phyloP scores from a whole-genome alignment of 2,888 invertebrate species.

The Branchipolynoe longqiensis region DNA sequence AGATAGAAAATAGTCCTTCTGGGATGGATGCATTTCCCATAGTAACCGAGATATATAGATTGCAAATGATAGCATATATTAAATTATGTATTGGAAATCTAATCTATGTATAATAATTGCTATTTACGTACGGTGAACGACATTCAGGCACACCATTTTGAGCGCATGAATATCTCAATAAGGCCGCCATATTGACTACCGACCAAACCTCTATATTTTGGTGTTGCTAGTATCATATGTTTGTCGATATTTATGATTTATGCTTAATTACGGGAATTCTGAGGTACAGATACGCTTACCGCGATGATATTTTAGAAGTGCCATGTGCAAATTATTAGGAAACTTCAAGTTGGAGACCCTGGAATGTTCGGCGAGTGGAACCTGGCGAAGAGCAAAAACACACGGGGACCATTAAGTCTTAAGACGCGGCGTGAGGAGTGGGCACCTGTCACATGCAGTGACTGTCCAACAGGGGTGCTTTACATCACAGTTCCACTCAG shows the following conservation, averaged over 20 bases:
- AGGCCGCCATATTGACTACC: constrained; percentile 34
- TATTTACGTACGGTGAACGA: neutral
- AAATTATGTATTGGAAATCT: neutral
- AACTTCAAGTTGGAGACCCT: neutral
- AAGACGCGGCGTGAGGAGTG: neutral
- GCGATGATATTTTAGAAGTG: neutral
- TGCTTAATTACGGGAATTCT: too few species aligned
- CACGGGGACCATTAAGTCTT: neutral
- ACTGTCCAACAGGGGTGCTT: too few species aligned
- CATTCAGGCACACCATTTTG: neutral
- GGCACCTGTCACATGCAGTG: neutral
- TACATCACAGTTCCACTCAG: too few species aligned
- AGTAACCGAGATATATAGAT: neutral
- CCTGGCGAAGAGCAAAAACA: neutral
- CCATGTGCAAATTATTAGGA: neutral
- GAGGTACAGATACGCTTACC: too few species aligned
- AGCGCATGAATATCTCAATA: constrained; percentile 17
- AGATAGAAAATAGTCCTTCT: neutral
- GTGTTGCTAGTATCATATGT: neutral
- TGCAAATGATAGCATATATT: neutral
- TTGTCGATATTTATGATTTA: constrained; percentile 17
- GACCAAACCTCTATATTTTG: constrained; percentile 12
- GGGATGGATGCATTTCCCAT: neutral
- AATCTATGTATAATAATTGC: too few species aligned
- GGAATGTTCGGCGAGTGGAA: neutral